Base-by-base conservation (phyloP, 64 coral and sea anemone species). In the Stichodactyla mertensii region DNA sequence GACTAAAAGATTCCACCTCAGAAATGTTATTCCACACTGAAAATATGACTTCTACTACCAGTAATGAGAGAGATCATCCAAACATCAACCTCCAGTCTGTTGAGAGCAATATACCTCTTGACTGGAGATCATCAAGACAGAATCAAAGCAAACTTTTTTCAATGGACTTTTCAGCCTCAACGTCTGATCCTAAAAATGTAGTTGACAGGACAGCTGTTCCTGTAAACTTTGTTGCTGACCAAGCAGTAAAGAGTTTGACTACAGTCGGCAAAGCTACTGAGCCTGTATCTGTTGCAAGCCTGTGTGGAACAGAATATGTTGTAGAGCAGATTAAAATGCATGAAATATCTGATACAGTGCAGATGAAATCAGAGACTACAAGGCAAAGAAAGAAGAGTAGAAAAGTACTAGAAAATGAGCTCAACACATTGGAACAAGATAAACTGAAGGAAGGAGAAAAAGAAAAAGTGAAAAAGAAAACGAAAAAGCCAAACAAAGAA, bases 351-450 rank as follows among this genome's bases (percentile, higher is more conserved):
- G 78, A 18, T 20, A 31, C 19, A 52, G 53, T 55, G 52, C 69
- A 24, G 8, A n/a, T 74, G 0, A 31, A 31, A 74, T 10, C 69
- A 26, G 69, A 74, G 69, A 2, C 52, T 16, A 27, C 80, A 61
- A 85, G 60, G 16, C 55, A 85, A 85, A 64, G 83, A 85, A 85
- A 85, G n/a, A 64, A 85, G n/a, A 85, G 23, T 7, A 85, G 55
- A 51, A 85, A 85, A 18, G 83, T 85, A 16, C 23, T 85, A 85
- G 83, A 85, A 62, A 85, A 85, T 58, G 83, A 85, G 26, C 36
- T 20, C 16, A 19, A 16, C 13, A 0, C 22, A 2, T 53, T 81
- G 14, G 53, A 81, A 55, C 36, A 81, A 52, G 78, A 79, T 51
- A 79, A 81, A 52, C 16, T 81, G 51, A 19, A 81, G 53, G 36